Evolutionary conservation across 2,797 vertebrate genomes (phyloP), one percentile per base, ranked within the genome.

Genomic region (Dromococcyx pavoninus): DNA sequence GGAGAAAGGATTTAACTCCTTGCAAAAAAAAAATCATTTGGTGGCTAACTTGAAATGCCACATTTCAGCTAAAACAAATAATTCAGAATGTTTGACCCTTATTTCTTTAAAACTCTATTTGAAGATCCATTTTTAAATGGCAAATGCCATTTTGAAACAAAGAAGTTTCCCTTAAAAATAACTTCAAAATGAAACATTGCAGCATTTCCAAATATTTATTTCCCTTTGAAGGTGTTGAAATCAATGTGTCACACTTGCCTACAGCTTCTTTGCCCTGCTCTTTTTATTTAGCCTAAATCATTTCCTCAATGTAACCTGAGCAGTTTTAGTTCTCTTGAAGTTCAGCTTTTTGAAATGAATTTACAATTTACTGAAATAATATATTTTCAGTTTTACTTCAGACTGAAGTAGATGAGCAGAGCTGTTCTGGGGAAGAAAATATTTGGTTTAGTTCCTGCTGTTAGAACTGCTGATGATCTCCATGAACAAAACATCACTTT

Each of bases 191-290:
- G 33, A 80, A 93, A 70, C 32, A 37, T 39, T 69, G 57, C 50
- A 80, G 57, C 22, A 37, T n/a, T 89, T 87, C 87, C 93, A 89
- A 91, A 89, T 85, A 92, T 92, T 96, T 91, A 65, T 89, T 92
- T 94, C n/a, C 37, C 57, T 88, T 95, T 80, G 88, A 93, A 95
- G 64, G 48, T 23, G 35, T 35, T 81, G 35, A 90, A 87, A 87
- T 65, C 75, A n/a, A 48, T 13, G 25, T 66, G 41, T 62, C 67
- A 58, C 62, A 24, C 35, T 76, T 73, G 46, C 64, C 81, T 93
- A 74, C 71, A 89, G 83, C 54, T 93, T 82, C 54, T 93, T 82
- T 87, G 53, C 60, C 77, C 67, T 88, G 54, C 74, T 91, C 72
- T 65, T 92, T 66, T 88, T 87, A 71, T 74, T 94, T 61, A 93